A percentile compares a stretch with the other conserved stretches of the same genome.
Evolutionary conservation across 2,888 invertebrate species (phyloP).

Genomic region (Timandra comae): DNA sequence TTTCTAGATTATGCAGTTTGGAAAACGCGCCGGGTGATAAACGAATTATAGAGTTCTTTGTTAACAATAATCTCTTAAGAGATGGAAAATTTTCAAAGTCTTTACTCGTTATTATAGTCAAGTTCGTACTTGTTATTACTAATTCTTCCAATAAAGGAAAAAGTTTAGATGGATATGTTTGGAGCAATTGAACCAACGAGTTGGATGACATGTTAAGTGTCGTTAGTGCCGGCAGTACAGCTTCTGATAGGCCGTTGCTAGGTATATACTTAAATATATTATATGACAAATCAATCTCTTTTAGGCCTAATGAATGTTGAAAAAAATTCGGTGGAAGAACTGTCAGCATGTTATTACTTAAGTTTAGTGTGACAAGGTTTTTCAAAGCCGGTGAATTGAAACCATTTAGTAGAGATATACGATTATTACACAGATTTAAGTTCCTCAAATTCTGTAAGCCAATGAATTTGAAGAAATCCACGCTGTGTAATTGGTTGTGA

Average conservation of each 20-base stretch:
- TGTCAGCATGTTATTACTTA: conserved; percentile 84
- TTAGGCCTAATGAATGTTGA: conserved; percentile 81
- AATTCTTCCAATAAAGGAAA: conserved; percentile 89
- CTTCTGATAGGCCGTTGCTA: conserved; percentile 83
- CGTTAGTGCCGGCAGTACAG: conserved; percentile 82
- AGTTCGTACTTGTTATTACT: conserved; percentile 86
- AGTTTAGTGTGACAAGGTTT: conserved; percentile 83
- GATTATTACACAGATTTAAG: conserved; percentile 84
- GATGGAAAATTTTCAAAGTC: conserved; percentile 91
- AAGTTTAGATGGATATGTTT: conserved; percentile 81
- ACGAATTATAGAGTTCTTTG: conserved; percentile 84
- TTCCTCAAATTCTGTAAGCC: conserved; percentile 85
- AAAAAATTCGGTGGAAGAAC: conserved; percentile 89
- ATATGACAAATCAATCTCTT: conserved; percentile 85
- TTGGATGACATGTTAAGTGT: conserved; percentile 91
- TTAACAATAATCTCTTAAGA: conserved; percentile 83
- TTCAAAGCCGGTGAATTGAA: conserved; percentile 86
- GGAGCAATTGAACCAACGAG: conserved; percentile 85
- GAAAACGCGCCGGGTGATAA: conserved; percentile 91
- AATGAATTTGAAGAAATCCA: conserved; percentile 87
- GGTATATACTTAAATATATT: conserved; percentile 90
- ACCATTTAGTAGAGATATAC: conserved; percentile 84
- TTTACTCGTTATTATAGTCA: conserved; percentile 88
- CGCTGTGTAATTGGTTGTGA: conserved; percentile 80
- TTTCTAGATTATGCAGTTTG: conserved; percentile 83